Evolutionary conservation across 2,888 invertebrate genomes (phyloP).

Genomic region (Melieria picta): DNA sequence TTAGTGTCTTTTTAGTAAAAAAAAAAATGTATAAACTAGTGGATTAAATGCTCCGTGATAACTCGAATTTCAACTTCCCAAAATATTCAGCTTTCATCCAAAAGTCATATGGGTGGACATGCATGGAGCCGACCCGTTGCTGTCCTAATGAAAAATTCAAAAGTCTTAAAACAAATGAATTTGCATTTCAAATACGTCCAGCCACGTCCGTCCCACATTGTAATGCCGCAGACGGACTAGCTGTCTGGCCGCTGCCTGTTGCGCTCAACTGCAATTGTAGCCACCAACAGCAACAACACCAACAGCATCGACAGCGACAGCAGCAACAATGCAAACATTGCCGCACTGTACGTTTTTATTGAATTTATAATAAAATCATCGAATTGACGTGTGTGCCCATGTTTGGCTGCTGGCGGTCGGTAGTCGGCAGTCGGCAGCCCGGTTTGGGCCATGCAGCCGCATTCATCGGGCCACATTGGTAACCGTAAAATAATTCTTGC

Average conservation of each 20-base stretch:
- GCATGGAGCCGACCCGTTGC: too few species aligned
- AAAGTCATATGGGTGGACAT: too few species aligned
- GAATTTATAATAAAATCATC: constrained; percentile 33
- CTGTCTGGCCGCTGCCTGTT: constrained; percentile 10
- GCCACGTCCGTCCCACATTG: too few species aligned
- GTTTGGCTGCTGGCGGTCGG: constrained; percentile 19
- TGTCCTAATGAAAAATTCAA: constrained; percentile 25
- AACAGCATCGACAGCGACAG: not conserved
- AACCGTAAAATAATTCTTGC: not conserved
- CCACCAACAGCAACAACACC: constrained; percentile 5
- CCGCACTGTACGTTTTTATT: constrained; percentile 6
- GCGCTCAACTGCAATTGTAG: constrained; percentile 16
- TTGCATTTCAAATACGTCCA: constrained; percentile 23
- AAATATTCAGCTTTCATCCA: too few species aligned
- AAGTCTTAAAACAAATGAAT: constrained; percentile 32
- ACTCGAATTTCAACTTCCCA: too few species aligned
- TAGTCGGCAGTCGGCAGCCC: not conserved
- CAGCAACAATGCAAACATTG: too few species aligned
- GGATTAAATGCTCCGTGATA: too few species aligned
- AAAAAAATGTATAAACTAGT: too few species aligned
- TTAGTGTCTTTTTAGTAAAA: too few species aligned
- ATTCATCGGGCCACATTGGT: not conserved
- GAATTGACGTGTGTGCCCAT: constrained; percentile 30
- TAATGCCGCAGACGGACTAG: not conserved
- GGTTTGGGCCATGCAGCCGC: not conserved